phyloP scores from a whole-genome alignment of 2,888 invertebrate genomes.

The Escarpia spicata region DNA sequence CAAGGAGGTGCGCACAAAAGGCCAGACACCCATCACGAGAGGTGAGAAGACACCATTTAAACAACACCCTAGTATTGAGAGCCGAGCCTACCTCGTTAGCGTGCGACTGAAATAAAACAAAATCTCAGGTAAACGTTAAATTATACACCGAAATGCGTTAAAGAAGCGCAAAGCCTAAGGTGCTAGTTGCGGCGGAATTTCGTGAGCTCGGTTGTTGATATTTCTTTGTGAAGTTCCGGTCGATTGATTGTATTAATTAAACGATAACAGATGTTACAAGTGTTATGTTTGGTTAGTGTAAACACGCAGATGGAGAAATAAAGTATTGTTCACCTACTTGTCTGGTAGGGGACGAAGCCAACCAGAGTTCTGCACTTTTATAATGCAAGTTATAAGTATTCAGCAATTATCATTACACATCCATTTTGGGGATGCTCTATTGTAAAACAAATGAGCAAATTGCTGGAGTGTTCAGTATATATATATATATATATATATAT shows the following conservation, averaged over 20 bases:
- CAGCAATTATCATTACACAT: no score
- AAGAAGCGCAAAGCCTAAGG: neutral
- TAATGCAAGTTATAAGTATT: no score
- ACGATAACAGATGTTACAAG: neutral
- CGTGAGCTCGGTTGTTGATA: neutral
- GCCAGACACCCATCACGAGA: neutral
- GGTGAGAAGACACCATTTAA: neutral
- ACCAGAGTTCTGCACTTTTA: no score
- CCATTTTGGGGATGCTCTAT: no score
- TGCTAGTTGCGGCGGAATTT: neutral
- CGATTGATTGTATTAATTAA: neutral
- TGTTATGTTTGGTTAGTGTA: neutral
- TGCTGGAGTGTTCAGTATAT: neutral
- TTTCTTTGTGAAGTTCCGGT: neutral
- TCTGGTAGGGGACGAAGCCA: no score
- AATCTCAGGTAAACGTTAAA: neutral
- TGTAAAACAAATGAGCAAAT: no score
- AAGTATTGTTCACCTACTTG: neutral
- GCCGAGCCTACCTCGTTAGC: constrained; percentile 6
- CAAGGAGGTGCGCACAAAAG: neutral
- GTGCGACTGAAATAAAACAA: neutral
- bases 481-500: constrained; percentile 13
- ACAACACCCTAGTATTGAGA: neutral
- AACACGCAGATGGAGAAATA: neutral
- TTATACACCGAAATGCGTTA: neutral